Percentiles rank a stretch among this genome's conserved stretches.
Evolutionary conservation across 2,888 invertebrate species (phyloP).

Genomic region (Oxyteleia sp.): DNA sequence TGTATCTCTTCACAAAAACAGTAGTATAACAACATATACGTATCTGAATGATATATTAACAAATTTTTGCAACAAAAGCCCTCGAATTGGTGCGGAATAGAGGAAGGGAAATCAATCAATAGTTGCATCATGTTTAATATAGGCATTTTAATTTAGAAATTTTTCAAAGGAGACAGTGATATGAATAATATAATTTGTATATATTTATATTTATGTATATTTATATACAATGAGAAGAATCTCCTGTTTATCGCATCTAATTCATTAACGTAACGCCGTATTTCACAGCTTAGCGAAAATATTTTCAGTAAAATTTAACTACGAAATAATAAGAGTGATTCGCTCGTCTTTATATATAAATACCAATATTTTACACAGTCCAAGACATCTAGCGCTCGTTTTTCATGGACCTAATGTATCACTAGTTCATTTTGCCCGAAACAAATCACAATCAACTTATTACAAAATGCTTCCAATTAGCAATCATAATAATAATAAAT

Average conservation of each 20-base stretch:
- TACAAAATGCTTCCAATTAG: constrained; percentile 52
- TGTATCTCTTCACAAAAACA: constrained; percentile 57
- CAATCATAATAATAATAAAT: constrained; percentile 48
- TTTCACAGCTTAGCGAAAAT: constrained; percentile 69
- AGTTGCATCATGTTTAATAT: constrained; percentile 86
- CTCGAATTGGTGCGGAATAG: constrained; percentile 54
- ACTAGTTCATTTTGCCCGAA: constrained; percentile 51
- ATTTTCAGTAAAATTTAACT: constrained; percentile 76
- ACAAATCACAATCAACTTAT: constrained; percentile 70
- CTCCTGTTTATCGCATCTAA: constrained; percentile 77
- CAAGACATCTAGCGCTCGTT: constrained; percentile 76
- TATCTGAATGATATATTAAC: constrained; percentile 62
- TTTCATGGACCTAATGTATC: constrained; percentile 53
- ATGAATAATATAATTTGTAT: constrained; percentile 88
- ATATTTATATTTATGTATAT: constrained; percentile 84
- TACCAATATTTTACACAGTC: constrained; percentile 74
- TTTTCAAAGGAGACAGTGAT: constrained; percentile 93
- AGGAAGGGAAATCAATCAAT: constrained; percentile 73
- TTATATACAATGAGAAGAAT: constrained; percentile 89
- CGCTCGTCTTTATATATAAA: constrained; percentile 71
- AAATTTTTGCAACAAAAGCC: constrained; percentile 55
- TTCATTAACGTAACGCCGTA: constrained; percentile 71
- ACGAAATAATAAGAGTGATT: constrained; percentile 74
- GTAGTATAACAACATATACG: constrained; percentile 52
- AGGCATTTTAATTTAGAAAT: constrained; percentile 92